Evolutionary conservation across 2,797 vertebrate genomes (phyloP).

Genomic region (Cynopterus sphinx): DNA sequence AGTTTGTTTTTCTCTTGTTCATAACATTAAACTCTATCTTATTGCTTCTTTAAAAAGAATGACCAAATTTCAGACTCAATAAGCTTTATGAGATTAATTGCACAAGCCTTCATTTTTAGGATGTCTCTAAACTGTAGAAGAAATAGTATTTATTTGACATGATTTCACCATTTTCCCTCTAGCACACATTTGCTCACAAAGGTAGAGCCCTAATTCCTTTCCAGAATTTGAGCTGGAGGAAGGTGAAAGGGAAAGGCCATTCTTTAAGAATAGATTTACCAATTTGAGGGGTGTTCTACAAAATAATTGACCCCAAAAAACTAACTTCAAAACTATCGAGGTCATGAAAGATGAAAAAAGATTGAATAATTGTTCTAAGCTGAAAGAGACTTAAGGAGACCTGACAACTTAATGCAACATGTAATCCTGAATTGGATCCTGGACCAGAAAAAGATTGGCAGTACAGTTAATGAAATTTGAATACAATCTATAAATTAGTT

Average conservation of each 20-base stretch:
- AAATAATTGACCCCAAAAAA: not conserved
- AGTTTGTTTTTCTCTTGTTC: not conserved
- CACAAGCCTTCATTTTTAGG: not conserved
- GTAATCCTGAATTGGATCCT: not conserved
- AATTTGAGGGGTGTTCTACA: not conserved
- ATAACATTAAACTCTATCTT: not conserved
- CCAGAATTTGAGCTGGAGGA: not conserved
- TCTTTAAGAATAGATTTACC: not conserved
- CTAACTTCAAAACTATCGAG: not conserved
- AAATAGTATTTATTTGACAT: not conserved
- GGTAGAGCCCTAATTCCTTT: not conserved
- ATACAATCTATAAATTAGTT: not conserved
- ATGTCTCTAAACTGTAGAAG: not conserved
- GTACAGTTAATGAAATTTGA: not conserved
- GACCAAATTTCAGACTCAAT: not conserved
- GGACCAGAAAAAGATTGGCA: not conserved
- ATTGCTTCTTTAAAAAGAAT: not conserved
- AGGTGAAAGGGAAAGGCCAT: not conserved
- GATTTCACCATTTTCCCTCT: not conserved
- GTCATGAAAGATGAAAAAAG: constrained; percentile 26
- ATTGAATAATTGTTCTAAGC: not conserved
- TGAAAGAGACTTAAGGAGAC: not conserved
- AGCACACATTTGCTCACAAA: not conserved
- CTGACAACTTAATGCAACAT: not conserved
- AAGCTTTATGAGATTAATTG: not conserved